phyloP scores from a whole-genome alignment of 2,113 vertebrate genomes.

The Centrocercus urophasianus region DNA sequence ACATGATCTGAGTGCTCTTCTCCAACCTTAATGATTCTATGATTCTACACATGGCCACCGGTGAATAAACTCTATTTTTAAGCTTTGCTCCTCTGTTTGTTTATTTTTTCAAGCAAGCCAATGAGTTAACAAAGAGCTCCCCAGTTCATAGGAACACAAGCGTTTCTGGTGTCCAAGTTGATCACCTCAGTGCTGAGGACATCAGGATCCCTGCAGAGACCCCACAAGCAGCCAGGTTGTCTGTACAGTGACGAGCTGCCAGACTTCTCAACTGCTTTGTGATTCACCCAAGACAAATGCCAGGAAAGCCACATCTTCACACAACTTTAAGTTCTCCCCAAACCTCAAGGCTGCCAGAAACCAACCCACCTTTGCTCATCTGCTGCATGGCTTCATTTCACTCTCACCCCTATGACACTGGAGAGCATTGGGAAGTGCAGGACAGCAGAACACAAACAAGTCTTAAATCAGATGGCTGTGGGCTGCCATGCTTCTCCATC shows the following conservation, averaged over 20 bases:
- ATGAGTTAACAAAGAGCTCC: accelerated
- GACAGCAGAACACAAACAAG: neutral
- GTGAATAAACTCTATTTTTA: neutral
- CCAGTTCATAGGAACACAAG: neutral
- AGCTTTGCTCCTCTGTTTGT: neutral
- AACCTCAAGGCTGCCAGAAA: neutral
- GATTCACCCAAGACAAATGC: neutral
- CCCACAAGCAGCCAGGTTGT: neutral
- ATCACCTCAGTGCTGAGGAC: neutral
- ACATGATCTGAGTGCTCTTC: too few relatives aligned
- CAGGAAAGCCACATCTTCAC: neutral
- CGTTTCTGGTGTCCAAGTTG: neutral
- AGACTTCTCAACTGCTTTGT: neutral
- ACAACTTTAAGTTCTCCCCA: neutral
- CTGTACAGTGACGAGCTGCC: neutral
- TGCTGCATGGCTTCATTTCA: neutral
- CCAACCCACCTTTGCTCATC: accelerated
- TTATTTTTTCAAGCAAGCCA: neutral
- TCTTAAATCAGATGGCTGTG: accelerated
- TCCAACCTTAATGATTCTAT: too few relatives aligned
- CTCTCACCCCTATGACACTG: neutral
- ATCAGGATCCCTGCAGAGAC: neutral
- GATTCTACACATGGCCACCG: neutral
- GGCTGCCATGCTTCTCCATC: neutral
- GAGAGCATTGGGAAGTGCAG: neutral